Evolutionary conservation across 92 coral and sea anemone species (phyloP), one percentile per base, ranked within the genome.

Genomic region (Micromussa lordhowensis): DNA sequence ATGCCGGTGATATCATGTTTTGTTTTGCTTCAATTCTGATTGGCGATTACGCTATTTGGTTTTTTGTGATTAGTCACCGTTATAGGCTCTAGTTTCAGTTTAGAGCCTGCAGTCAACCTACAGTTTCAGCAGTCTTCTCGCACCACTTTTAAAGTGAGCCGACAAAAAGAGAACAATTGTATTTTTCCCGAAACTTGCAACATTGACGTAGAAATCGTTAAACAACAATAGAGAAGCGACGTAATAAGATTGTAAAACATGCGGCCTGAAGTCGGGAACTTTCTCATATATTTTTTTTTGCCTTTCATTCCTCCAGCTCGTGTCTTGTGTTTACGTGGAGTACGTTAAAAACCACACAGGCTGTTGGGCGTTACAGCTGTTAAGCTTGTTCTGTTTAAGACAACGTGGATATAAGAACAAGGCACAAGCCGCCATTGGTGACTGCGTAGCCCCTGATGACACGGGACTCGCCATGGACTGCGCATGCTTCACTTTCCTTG

Each of bases 401-500:
- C 94, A 95, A 54, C 90, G 94, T 31, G 96, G 96, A 68, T 97
- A 97, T 84, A 94, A 95, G 68, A 84, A 85, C 70, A 81, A 77
- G 68, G 81, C 82, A 15, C 87, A 92, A 21, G 81, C 84, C 36
- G 61, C 78, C 10, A 82, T 44, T 7, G 92, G 78, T 30, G 95
- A 91, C 80, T 97, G 99, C 66, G 96, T 97, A 35, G 96, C 98
- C 49, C 99, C 99, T 17, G 97, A 94, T 82, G 99, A 97, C 92
- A 95, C 99, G 11, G 99, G 99, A 31, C 96, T 97, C 13, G 96
- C 99, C 21, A 97, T 97, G 99, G 99, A 97, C 95, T 97, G 99
- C 89, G 94, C 98, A 36, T 97, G 99, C 82, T 91, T 97, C 86
- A 94, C 96, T 3, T 95, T 97, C 75, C 95, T 97, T 38, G 91